phyloP scores from a whole-genome alignment of 2,113 vertebrate genomes.

The Trematomus loennbergii region DNA sequence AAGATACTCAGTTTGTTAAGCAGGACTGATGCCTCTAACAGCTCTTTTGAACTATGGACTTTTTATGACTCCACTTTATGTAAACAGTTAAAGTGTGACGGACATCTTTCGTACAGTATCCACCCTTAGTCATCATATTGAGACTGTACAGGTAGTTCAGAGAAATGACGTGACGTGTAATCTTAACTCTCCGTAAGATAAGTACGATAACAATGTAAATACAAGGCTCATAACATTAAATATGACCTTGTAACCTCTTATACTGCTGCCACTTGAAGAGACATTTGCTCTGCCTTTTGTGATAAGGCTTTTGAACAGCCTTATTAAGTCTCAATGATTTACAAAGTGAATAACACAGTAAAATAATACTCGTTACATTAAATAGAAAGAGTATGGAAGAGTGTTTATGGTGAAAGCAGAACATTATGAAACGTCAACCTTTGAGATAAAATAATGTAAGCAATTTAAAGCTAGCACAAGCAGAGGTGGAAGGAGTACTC shows the following conservation, averaged over 20 bases:
- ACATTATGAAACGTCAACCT: not conserved
- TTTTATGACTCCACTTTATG: conserved; percentile 5
- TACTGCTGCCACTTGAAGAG: no score
- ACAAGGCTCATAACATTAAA: not conserved
- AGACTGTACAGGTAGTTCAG: not conserved
- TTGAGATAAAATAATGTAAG: no score
- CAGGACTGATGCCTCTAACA: not conserved
- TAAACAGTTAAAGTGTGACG: not conserved
- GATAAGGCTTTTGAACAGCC: no score
- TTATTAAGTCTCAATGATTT: not conserved
- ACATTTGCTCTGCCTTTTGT: no score
- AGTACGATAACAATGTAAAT: not conserved
- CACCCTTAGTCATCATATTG: not conserved
- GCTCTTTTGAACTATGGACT: conserved; percentile 19
- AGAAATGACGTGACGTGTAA: not conserved
- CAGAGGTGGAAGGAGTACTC: no score
- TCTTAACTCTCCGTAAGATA: not conserved
- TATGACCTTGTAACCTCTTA: not conserved
- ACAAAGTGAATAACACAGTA: not conserved
- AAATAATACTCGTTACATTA: no score
- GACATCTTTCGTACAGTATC: not conserved
- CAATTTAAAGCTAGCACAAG: no score
- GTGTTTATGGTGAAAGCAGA: not conserved
- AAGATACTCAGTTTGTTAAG: not conserved
- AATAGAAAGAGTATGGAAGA: not conserved